phyloP scores from a whole-genome alignment of 2,888 invertebrate genomes.

The Limnephilus lunatus region DNA sequence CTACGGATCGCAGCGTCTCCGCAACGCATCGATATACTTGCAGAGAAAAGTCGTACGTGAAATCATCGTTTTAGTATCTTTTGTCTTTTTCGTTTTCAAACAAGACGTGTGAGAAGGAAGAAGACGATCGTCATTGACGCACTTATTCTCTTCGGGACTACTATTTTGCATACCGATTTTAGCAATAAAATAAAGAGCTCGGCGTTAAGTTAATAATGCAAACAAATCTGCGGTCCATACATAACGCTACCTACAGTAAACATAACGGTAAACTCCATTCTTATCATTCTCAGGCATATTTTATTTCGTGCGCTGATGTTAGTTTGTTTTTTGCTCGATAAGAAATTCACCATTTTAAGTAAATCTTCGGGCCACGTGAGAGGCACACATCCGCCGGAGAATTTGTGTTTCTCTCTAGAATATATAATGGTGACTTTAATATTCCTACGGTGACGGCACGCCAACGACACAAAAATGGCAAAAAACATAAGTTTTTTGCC shows the following conservation, averaged over 20 bases:
- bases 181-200: not conserved
- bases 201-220: not conserved
- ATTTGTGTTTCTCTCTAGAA: not conserved
- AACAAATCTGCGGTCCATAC: not conserved
- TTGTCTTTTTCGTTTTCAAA: too few relatives aligned
- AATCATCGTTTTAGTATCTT: too few relatives aligned
- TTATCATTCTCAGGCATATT: not conserved
- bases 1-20: too few relatives aligned
- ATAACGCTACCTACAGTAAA: not conserved
- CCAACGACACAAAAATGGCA: too few relatives aligned
- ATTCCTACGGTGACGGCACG: too few relatives aligned
- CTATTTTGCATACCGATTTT: not conserved
- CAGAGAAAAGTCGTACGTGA: too few relatives aligned
- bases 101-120: too few relatives aligned
- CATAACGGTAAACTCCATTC: not conserved
- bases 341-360: not conserved
- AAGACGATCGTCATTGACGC: too few relatives aligned
- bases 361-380: not conserved
- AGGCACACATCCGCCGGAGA: not conserved
- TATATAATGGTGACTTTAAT: too few relatives aligned
- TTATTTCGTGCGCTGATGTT: not conserved
- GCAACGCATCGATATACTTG: too few relatives aligned
- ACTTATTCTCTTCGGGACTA: too few relatives aligned
- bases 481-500: too few relatives aligned
- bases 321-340: slow-evolving; percentile 1